A percentile compares a stretch with the other conserved stretches of the same genome.
These are phyloP conservation scores for Uria lomvia DNA, from an alignment of 2,113 vertebrate species.

Conservation along the genomic window DNA sequence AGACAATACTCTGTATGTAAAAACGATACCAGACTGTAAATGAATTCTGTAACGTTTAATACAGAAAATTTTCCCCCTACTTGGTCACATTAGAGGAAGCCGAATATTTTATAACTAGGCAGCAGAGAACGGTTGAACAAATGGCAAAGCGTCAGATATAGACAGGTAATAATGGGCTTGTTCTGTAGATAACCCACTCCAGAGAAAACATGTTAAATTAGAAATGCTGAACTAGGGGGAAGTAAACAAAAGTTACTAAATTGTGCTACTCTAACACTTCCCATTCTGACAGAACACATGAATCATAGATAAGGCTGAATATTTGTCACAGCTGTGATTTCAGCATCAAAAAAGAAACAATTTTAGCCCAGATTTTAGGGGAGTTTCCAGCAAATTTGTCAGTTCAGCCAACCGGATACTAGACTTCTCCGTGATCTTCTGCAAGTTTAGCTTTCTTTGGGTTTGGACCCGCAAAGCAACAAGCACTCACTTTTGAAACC, in stretches of 20 bases:
- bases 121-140: conserved; percentile 16
- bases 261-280: conserved; percentile 50
- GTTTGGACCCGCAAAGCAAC: not conserved
- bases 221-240: conserved; percentile 49
- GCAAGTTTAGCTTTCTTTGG: not conserved
- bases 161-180: conserved; percentile 55
- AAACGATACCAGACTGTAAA: not conserved
- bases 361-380: conserved; percentile 52
- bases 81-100: not conserved
- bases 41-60: not conserved
- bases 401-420: conserved; percentile 44
- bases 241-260: conserved; percentile 66
- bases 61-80: not conserved
- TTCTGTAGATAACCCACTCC: conserved; percentile 19
- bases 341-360: conserved; percentile 56
- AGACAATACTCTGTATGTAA: not conserved
- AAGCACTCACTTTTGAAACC: not conserved
- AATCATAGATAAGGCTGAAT: conserved; percentile 60
- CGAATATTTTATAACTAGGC: conserved; percentile 17
- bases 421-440: not conserved
- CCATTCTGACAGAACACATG: conserved; percentile 54
- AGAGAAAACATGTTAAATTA: conserved; percentile 40
- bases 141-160: conserved; percentile 13
- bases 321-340: conserved; percentile 70
- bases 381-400: conserved; percentile 57